Conservation (phyloP, 2,797 vertebrate genomes). For the Malurus splendens region DNA sequence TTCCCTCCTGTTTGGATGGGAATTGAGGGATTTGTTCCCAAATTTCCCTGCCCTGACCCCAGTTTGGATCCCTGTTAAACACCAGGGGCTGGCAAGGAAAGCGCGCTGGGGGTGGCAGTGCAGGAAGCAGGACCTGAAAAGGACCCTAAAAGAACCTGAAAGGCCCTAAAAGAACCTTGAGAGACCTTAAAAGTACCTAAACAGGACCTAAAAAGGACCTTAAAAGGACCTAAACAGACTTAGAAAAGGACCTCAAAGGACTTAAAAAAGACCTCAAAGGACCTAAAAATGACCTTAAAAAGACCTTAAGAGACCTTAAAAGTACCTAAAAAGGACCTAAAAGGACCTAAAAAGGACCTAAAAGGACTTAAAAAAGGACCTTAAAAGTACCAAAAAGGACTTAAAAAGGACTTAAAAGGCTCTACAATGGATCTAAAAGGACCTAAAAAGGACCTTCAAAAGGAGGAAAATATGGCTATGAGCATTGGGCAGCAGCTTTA, state of each 20-base stretch:
- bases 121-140: neutral
- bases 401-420: too few relatives aligned
- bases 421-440: too few relatives aligned
- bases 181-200: too few relatives aligned
- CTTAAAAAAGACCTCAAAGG: too few relatives aligned
- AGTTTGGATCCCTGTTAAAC: neutral
- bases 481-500: neutral
- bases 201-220: neutral
- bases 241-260: too few relatives aligned
- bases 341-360: too few relatives aligned
- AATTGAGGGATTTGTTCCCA: accelerated
- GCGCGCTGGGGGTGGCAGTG: accelerated
- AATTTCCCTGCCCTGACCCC: neutral
- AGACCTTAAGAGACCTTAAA: neutral
- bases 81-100: accelerated
- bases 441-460: neutral
- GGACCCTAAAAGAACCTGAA: neutral
- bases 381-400: too few relatives aligned
- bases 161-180: neutral
- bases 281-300: too few relatives aligned
- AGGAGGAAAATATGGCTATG: neutral
- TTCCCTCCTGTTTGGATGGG: neutral
- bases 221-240: neutral
- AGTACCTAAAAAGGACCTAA: too few relatives aligned
- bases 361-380: too few relatives aligned